These are phyloP conservation scores for Acanthis flammea DNA, from an alignment of 2,797 vertebrate species.

Conservation along the genomic window DNA sequence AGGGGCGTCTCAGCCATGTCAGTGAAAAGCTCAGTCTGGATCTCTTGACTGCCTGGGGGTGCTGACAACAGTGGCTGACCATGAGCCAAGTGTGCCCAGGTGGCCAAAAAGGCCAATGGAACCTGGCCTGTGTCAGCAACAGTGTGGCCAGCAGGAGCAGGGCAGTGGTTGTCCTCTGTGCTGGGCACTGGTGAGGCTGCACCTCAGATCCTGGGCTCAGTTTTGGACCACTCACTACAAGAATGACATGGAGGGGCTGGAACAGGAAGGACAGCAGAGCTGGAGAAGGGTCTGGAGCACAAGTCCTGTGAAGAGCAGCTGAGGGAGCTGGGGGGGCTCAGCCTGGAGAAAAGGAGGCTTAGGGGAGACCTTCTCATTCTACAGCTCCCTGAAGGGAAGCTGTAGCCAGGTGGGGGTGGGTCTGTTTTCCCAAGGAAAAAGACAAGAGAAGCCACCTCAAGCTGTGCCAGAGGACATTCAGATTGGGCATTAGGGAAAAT, in stretches of 20 bases:
- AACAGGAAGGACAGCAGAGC: not conserved
- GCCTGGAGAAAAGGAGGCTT: not conserved
- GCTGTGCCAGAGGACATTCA: not conserved
- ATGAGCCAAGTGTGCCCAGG: not conserved
- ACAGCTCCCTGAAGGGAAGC: not conserved
- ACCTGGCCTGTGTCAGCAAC: not conserved
- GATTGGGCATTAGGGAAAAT: not conserved
- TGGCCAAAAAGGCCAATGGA: not conserved
- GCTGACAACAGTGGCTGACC: not conserved
- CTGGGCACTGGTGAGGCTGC: not conserved
- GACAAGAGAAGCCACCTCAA: not conserved
- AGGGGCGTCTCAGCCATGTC: not conserved
- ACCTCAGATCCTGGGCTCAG: not conserved
- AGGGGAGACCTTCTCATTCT: no score
- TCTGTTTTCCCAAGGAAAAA: not conserved
- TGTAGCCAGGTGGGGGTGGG: rapidly evolving
- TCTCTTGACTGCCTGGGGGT: not conserved
- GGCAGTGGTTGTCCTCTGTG: not conserved
- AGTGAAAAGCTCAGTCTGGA: not conserved
- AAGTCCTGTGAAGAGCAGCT: not conserved
- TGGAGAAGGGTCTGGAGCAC: not conserved
- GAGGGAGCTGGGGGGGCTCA: not conserved
- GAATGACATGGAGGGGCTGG: not conserved
- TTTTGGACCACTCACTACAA: not conserved
- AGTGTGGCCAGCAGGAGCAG: not conserved